Conservation (phyloP, 2,113 vertebrate species). For the Rhipidura dahli region DNA sequence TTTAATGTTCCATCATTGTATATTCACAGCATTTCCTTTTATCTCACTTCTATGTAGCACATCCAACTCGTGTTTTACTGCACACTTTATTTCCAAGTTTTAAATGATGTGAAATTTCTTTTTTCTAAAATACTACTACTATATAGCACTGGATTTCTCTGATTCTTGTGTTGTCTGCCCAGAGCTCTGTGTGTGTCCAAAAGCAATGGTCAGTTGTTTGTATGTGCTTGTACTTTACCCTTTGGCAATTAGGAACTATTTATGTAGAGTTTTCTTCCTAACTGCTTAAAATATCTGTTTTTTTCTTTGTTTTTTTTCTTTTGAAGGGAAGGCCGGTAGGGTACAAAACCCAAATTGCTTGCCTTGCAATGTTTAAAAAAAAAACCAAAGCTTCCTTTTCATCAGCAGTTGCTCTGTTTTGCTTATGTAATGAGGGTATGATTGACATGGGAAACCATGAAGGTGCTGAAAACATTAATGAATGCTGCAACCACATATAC, state of each 20-base stretch:
- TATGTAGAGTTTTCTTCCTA: background rate
- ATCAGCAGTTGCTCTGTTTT: background rate
- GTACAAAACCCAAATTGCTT: background rate
- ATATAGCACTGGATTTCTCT: background rate
- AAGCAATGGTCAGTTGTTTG: background rate
- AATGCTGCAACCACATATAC: fast-evolving
- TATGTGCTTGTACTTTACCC: background rate
- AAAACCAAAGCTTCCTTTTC: background rate
- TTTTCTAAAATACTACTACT: background rate
- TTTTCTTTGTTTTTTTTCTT: background rate
- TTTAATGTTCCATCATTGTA: background rate
- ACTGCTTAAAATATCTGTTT: background rate
- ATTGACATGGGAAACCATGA: background rate
- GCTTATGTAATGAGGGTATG: background rate
- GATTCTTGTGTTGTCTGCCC: background rate
- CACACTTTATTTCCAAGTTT: background rate
- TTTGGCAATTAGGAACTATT: background rate
- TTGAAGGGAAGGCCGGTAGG: background rate
- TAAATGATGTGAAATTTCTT: background rate
- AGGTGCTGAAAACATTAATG: background rate
- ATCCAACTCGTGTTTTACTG: background rate
- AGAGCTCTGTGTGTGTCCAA: background rate
- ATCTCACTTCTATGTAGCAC: background rate
- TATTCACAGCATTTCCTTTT: background rate
- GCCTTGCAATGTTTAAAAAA: background rate